These are phyloP conservation scores for Grus americana DNA, from an alignment of 2,113 vertebrate species.

Conservation along the genomic window DNA sequence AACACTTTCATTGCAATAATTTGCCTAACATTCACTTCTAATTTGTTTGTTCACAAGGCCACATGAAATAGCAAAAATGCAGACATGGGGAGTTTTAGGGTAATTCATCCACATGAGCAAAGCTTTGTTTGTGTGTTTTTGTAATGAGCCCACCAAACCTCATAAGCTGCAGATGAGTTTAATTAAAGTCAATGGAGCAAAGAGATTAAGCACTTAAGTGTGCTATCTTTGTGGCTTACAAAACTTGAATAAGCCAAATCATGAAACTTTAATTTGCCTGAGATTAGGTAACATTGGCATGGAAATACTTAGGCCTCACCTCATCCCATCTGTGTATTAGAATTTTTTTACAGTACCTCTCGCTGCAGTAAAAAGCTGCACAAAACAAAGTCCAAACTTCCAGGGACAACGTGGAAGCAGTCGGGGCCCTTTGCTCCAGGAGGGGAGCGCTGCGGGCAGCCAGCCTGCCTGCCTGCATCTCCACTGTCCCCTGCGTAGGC, in stretches of 20 bases:
- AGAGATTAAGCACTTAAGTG: conserved; percentile 57
- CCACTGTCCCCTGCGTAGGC: not conserved
- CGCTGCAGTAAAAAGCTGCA: not conserved
- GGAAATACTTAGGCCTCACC: not conserved
- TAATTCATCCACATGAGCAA: not conserved
- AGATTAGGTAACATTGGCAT: not conserved
- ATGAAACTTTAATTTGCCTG: conserved; percentile 42
- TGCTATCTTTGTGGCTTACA: conserved; percentile 41
- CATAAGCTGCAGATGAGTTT: conserved; percentile 58
- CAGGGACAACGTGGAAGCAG: not conserved
- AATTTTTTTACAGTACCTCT: not conserved
- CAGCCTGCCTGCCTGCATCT: not conserved
- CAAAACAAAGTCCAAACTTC: not conserved
- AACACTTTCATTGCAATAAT: not conserved
- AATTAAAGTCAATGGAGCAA: conserved; percentile 71
- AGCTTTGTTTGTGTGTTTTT: conserved; percentile 13
- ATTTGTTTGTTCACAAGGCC: conserved; percentile 4
- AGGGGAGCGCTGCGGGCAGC: not conserved
- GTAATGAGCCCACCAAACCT: conserved; percentile 59
- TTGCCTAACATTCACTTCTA: not conserved
- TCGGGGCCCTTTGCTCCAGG: not conserved
- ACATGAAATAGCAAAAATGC: not conserved
- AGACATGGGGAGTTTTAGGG: not conserved
- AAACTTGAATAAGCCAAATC: conserved; percentile 25
- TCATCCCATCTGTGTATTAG: not conserved